Conservation (phyloP, 2,797 vertebrate species). For the Manis javanica region DNA sequence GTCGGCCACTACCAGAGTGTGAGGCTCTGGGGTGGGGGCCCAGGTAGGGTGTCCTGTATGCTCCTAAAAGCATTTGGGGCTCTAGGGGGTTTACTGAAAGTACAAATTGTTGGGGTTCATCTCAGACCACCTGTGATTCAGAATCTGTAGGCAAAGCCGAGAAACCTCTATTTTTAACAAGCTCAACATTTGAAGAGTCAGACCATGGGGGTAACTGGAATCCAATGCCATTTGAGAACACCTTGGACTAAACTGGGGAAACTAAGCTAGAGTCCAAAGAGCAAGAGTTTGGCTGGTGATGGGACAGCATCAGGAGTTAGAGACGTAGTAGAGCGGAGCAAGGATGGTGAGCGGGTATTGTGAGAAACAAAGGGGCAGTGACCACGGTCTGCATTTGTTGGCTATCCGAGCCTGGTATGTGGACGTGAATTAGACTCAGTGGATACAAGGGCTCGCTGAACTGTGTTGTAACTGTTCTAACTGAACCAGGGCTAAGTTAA, state of each 20-base stretch:
- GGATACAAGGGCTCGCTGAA: neutral
- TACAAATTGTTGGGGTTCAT: neutral
- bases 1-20: too few relatives aligned
- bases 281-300: neutral
- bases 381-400: rapidly evolving
- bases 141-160: neutral
- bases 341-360: too few relatives aligned
- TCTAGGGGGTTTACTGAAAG: neutral
- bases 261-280: neutral
- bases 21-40: neutral
- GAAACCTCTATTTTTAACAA: neutral
- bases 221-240: neutral
- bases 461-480: neutral
- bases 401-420: neutral
- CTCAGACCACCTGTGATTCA: neutral
- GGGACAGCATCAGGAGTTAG: neutral
- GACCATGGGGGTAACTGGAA: neutral
- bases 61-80: too few relatives aligned
- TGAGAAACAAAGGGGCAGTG: neutral
- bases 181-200: neutral
- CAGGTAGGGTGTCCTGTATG: neutral
- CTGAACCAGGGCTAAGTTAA: neutral
- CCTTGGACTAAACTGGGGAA: neutral
- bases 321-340: neutral
- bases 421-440: neutral